Base-by-base conservation (phyloP, 2,113 vertebrate species). In the Murina feae region DNA sequence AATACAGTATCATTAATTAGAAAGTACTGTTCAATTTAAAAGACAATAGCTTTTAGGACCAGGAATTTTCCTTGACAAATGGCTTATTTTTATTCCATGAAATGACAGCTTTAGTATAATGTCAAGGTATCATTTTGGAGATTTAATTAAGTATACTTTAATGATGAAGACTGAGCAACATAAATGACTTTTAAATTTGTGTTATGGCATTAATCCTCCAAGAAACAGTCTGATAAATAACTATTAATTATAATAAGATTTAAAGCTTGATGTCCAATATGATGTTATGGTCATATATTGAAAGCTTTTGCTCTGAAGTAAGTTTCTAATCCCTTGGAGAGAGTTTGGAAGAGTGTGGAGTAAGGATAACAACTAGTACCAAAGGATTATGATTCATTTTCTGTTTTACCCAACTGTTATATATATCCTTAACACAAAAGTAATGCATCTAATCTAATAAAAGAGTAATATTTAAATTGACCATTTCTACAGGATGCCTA, bases 161-260 rank as follows among this genome's bases (percentile, higher is more conserved):
- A 66, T 83, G 39, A 87, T 66, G 53, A 93, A 83, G 49, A 78
- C 49, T 89, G 30, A 76, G 35, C 20, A 89, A 58, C 28, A 68
- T 81, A 69, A 92, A 81, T 90, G 60, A 90, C 55, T 90, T 91
- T 37, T 78, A 86, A 96, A 90, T 86, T 92, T 95, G 66, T 95
- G 20, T 92, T 60, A 71, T 58, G 23, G 39, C 69, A 90, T 5
- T 94, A 92, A 83, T 79, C 44, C 28, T 86, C 25, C 18, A 87
- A 79, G 53, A 71, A 90, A 90, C 32, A 37, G 28, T 63, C 75
- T 94, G 89, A 66, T 58, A 92, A 92, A 78, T 76, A 95, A 63
- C n/a, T 20, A 60, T 92, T 23, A 86, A 18, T 94, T 96, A 91
- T n/a, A 69, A 1, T 93, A 80, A 85, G 14, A 81, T 91, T 91